These are phyloP conservation scores for Myxocyprinus asiaticus DNA, from an alignment of 2,113 vertebrate species.

Conservation along the genomic window DNA sequence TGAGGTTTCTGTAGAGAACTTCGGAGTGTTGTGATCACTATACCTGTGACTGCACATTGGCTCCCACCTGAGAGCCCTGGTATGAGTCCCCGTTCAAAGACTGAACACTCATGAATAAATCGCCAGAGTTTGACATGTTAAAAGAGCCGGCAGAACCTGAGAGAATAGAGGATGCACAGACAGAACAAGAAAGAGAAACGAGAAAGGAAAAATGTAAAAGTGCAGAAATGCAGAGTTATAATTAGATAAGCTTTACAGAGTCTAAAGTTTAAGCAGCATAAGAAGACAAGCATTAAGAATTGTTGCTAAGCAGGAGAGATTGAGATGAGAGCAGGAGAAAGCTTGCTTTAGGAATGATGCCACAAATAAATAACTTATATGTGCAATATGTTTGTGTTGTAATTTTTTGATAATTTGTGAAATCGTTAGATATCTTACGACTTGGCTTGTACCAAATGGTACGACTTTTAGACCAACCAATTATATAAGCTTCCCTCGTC, in stretches of 20 bases:
- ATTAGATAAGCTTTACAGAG: constrained; percentile 48
- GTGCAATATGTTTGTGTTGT: too few relatives aligned
- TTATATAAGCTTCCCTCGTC: too few relatives aligned
- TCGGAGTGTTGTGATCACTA: constrained; percentile 46
- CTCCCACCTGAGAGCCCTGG: constrained; percentile 99
- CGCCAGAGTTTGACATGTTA: constrained; percentile 99
- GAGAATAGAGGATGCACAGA: constrained; percentile 79
- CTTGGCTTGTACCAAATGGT: too few relatives aligned
- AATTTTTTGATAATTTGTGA: too few relatives aligned
- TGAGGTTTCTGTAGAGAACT: background rate
- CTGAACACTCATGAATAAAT: constrained; percentile 99
- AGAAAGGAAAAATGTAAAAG: background rate
- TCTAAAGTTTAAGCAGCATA: constrained; percentile 36
- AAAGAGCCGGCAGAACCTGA: constrained; percentile 99
- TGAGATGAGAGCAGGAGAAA: background rate
- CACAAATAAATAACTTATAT: too few relatives aligned
- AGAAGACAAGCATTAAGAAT: constrained; percentile 16
- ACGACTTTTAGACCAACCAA: too few relatives aligned
- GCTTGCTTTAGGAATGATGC: too few relatives aligned
- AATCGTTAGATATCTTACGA: too few relatives aligned
- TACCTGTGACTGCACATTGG: constrained; percentile 99
- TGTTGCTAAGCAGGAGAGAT: constrained; percentile 33
- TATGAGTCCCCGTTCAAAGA: constrained; percentile 99
- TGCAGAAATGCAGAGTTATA: constrained; percentile 33
- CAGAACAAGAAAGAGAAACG: background rate